Percentiles rank a stretch among this genome's conserved stretches.
Evolutionary conservation across 2,113 vertebrate species (phyloP).

Genomic region (Sialia sialis): DNA sequence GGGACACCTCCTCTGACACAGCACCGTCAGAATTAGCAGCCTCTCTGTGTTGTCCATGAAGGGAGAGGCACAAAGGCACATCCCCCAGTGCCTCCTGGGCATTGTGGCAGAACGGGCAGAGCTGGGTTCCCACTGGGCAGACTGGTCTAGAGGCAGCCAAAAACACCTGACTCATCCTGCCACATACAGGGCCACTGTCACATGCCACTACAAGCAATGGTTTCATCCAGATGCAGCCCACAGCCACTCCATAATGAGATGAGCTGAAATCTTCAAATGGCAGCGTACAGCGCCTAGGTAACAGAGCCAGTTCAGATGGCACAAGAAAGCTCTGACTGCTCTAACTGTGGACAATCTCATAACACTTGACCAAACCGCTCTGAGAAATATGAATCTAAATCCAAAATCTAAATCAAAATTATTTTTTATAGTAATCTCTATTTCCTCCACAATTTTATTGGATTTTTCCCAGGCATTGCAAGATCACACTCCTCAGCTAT

Average conservation of each 20-base stretch:
- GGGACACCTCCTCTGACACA: background rate
- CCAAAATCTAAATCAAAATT: background rate
- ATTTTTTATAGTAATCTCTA: background rate
- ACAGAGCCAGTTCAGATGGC: background rate
- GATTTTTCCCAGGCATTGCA: background rate
- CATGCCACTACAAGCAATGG: background rate
- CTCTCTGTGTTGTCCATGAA: fast-evolving
- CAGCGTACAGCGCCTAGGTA: background rate
- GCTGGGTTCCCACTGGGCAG: background rate
- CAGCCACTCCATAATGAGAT: background rate
- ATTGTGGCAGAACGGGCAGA: background rate
- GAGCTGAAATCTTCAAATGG: background rate
- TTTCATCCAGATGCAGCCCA: background rate
- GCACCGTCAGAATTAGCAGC: fast-evolving
- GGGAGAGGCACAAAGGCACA: background rate
- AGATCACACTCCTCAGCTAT: background rate
- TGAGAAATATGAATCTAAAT: background rate
- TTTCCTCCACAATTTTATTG: background rate
- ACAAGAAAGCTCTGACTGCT: background rate
- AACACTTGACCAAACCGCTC: background rate
- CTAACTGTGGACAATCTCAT: background rate
- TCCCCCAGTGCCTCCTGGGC: fast-evolving
- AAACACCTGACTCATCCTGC: background rate
- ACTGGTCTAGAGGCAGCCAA: background rate
- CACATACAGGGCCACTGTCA: fast-evolving